phyloP scores from a whole-genome alignment of 2,888 invertebrate species.

The Pelosia muscerda region DNA sequence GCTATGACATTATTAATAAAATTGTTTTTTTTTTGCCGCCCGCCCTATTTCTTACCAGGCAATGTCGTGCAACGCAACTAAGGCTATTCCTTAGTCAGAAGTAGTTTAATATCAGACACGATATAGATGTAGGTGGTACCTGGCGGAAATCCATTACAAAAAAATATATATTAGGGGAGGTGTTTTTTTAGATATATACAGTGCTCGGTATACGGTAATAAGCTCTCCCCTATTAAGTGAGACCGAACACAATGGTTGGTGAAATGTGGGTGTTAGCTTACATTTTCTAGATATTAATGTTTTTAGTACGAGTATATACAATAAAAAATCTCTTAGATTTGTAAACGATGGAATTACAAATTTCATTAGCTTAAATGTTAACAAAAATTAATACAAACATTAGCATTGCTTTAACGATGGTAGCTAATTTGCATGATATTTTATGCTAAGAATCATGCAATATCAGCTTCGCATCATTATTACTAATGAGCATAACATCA shows the following conservation, averaged over 20 bases:
- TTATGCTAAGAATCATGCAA: neutral
- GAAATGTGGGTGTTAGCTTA: no score
- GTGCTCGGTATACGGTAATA: no score
- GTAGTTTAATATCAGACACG: no score
- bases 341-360: neutral
- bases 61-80: no score
- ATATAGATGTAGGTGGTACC: no score
- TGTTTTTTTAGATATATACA: no score
- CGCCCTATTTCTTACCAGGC: no score
- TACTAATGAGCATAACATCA: neutral
- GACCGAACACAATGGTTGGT: no score
- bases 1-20: constrained; percentile 10
- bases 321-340: constrained; percentile 16
- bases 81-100: no score
- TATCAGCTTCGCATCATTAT: constrained; percentile 4
- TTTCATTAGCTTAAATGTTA: neutral
- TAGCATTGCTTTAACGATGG: neutral
- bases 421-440: constrained; percentile 4
- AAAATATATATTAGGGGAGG: no score
- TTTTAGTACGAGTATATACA: neutral
- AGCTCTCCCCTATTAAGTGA: no score
- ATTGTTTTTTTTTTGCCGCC: neutral
- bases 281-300: neutral
- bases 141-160: no score
- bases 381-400: constrained; percentile 2